Percentiles rank a stretch among this genome's conserved stretches.
These are phyloP conservation scores for Erinaceus europaeus DNA, from an alignment of 2,113 vertebrate genomes.

Conservation along the genomic window DNA sequence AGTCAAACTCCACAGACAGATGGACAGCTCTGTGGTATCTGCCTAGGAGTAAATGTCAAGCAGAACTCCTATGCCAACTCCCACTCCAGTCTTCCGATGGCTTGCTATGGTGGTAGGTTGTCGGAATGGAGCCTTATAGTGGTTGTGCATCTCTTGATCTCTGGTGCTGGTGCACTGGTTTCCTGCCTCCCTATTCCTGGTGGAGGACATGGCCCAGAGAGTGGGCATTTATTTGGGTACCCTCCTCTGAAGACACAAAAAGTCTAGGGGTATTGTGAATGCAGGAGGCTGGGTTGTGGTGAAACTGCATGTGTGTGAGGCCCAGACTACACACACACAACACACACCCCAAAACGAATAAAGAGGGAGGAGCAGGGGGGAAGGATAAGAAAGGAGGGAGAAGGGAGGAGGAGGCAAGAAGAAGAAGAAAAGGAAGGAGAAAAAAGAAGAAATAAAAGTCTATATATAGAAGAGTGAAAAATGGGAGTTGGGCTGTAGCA, in stretches of 20 bases:
- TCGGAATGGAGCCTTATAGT: background rate
- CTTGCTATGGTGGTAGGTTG: background rate
- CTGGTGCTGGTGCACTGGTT: background rate
- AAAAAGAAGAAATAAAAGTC: too few relatives aligned
- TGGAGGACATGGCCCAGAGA: background rate
- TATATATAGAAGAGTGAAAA: too few relatives aligned
- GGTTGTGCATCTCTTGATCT: background rate
- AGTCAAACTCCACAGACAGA: background rate
- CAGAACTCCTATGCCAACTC: too few relatives aligned
- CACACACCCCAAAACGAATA: constrained; percentile 1
- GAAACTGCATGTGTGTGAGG: too few relatives aligned
- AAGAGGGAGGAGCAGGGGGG: background rate
- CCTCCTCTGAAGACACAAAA: background rate
- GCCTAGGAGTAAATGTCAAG: too few relatives aligned
- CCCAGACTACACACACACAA: too few relatives aligned
- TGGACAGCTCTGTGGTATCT: too few relatives aligned
- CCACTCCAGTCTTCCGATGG: background rate
- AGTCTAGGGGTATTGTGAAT: background rate
- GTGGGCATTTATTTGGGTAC: background rate
- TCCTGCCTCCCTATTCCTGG: background rate
- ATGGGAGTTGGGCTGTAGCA: too few relatives aligned
- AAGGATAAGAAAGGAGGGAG: background rate
- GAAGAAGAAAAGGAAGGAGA: background rate
- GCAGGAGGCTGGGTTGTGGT: too few relatives aligned
- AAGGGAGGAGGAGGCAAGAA: background rate